Evolutionary conservation across 2,888 invertebrate species (phyloP).

Genomic region (Pheosia gnoma): DNA sequence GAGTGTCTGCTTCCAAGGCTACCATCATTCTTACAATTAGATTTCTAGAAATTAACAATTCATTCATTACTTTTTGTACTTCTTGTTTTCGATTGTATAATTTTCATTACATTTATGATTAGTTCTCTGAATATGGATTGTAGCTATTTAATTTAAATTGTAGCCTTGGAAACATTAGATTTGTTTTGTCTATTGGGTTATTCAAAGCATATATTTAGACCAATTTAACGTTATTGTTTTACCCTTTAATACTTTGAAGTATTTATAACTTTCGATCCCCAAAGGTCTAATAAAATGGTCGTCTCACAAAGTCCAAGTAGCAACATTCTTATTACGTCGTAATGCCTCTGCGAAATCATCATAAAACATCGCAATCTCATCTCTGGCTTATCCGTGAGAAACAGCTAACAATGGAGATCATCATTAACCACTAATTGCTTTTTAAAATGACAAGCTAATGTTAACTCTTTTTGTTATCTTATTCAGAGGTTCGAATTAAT

Average conservation of each 20-base stretch:
- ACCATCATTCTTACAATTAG: neutral
- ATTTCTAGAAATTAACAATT: neutral
- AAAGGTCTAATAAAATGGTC: neutral
- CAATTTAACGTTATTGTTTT: neutral
- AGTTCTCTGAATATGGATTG: neutral
- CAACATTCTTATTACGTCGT: constrained; percentile 43
- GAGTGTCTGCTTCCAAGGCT: constrained; percentile 7
- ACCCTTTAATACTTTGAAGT: no score
- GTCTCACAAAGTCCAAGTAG: constrained; percentile 21
- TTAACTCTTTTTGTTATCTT: constrained; percentile 51
- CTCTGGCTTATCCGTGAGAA: constrained; percentile 55
- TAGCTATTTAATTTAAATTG: neutral
- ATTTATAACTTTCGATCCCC: no score
- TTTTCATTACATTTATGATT: neutral
- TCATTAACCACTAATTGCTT: constrained; percentile 55
- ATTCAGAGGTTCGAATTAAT: constrained; percentile 32
- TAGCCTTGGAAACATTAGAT: neutral
- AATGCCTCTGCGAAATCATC: constrained; percentile 35
- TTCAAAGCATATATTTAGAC: neutral
- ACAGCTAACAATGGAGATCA: constrained; percentile 52
- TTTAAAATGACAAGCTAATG: constrained; percentile 56
- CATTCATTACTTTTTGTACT: neutral
- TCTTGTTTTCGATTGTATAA: neutral
- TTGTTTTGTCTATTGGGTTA: neutral
- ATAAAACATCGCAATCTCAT: constrained; percentile 38